Conservation (phyloP, 2,888 invertebrate genomes). For the Cantharis lateralis region DNA sequence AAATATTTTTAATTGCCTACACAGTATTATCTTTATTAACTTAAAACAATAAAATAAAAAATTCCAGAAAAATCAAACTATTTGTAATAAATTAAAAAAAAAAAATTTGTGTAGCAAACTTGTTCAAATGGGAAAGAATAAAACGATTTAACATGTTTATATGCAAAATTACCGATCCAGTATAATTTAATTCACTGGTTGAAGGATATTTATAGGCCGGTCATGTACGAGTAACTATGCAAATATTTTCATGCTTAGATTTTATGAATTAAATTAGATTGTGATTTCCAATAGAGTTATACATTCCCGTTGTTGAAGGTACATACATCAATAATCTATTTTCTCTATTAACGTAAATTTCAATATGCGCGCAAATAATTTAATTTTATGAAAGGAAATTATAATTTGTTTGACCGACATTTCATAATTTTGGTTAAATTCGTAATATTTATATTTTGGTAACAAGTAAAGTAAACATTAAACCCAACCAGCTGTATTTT, state of each 20-base stretch:
- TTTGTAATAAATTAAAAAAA: no score
- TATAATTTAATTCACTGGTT: neutral
- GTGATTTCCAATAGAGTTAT: neutral
- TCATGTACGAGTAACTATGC: neutral
- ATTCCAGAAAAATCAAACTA: no score
- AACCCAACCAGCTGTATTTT: neutral
- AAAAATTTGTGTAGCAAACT: no score
- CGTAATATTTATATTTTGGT: neutral
- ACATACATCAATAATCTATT: neutral
- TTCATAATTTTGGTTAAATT: neutral
- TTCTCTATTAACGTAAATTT: neutral
- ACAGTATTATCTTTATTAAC: no score
- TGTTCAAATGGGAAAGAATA: no score
- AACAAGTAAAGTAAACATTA: neutral
- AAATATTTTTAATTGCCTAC: no score
- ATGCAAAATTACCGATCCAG: neutral
- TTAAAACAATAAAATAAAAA: no score
- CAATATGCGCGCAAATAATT: neutral
- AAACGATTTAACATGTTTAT: neutral
- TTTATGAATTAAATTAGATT: neutral
- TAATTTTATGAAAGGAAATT: neutral
- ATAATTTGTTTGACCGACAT: neutral
- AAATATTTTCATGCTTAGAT: neutral
- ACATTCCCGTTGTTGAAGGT: neutral
- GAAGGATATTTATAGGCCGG: neutral